Base-by-base conservation (phyloP, 1,140 invertebrate genomes). In the Zaprionus camerounensis region DNA sequence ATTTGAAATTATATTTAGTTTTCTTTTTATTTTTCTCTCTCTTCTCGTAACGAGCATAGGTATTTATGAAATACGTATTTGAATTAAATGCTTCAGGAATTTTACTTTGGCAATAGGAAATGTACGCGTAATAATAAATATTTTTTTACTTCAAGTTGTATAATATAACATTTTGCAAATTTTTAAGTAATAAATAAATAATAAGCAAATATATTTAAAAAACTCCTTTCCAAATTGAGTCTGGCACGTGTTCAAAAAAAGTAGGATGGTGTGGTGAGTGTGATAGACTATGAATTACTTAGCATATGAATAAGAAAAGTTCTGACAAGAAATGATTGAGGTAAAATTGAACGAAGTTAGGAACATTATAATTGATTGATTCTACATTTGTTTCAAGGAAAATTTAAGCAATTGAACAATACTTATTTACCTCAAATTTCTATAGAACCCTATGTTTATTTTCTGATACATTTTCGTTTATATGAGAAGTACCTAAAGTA, bases 11-110 rank as follows among this genome's bases (percentile, higher is more conserved):
- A 49, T 36, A 1, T 24, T 46, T 20, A 17, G 17, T 5, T 51
- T 51, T 51, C 12, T 24, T 41, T 22, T 65, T 34, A 15, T 38
- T 9, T 13, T 51, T 51, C 20, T 51, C 13, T 9, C 17, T 17
- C 44, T 63, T 31, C 46, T 24, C 7, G 58, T 38, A 49, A 74
- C 56, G 77, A 59, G 64, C 51, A 74, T 28, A 28, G 9, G 49
- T 56, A 13, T 53, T 53, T 20, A 17, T 12, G 17, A 80, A 80
- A 70, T 56, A 46, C 15, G 5, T 20, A 46, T 57, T 64, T 38
- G 31, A 36, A 46, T 20, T 59, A 28, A 51, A 69, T 69, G 44
- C 57, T 62, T 22, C 28, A 65, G 57, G 22, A 26, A 67, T 31
- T 67, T 58, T 6, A 34, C 2, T 53, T 53, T 53, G 3, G 55